Conservation (phyloP, 2,888 invertebrate species). For the Eilema caniola region DNA sequence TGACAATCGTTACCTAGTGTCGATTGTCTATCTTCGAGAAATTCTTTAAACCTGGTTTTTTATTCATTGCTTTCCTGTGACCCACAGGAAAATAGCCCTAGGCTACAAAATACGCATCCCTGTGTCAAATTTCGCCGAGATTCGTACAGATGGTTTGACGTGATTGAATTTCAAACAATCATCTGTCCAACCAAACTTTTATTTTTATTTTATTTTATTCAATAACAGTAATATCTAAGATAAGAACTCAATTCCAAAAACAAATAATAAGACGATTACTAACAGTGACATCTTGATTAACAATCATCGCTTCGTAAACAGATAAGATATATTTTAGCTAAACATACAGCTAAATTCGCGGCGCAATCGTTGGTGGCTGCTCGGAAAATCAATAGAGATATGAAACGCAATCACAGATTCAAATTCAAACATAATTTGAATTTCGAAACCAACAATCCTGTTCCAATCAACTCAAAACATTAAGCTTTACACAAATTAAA, state of each 20-base stretch:
- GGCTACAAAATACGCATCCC: neutral
- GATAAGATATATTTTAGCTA: neutral
- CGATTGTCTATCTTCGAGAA: neutral
- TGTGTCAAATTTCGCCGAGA: neutral
- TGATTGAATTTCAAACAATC: neutral
- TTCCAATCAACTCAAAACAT: slow-evolving; percentile 39
- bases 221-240: neutral
- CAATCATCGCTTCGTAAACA: neutral
- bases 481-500: slow-evolving; percentile 36
- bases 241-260: neutral
- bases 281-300: neutral
- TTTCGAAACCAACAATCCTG: slow-evolving; percentile 31
- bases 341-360: slow-evolving; percentile 2
- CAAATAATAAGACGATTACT: neutral
- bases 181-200: neutral
- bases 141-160: neutral
- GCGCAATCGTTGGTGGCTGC: slow-evolving; percentile 12
- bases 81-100: too few species aligned
- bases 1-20: too few species aligned
- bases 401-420: slow-evolving; percentile 31
- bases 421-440: slow-evolving; percentile 38
- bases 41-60: neutral
- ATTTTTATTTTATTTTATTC: too few species aligned
- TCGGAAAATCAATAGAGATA: slow-evolving; percentile 36
- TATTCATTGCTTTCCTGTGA: too few species aligned